Percentiles rank a stretch among this genome's conserved stretches.
Conservation (phyloP, 37 sponge, comb jelly and placozoan genomes). For the Haliclona indistincta region DNA sequence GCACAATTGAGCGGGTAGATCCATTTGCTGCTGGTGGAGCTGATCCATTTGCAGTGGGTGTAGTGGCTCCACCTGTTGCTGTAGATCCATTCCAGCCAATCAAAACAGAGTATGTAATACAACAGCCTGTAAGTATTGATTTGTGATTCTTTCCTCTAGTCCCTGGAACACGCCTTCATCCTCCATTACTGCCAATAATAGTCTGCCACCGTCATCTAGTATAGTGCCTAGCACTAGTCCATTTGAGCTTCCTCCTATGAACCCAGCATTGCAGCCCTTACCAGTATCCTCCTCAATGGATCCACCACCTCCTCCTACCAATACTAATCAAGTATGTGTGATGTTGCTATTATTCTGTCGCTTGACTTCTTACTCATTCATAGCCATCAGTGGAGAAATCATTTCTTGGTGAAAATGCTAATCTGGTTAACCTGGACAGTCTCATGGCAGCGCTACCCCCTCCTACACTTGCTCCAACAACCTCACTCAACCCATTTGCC, state of each 20-base stretch:
- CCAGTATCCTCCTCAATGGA: neutral
- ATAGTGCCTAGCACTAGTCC: too few species aligned
- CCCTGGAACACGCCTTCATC: too few species aligned
- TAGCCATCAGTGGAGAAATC: constrained; percentile 60
- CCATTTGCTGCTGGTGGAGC: too few species aligned
- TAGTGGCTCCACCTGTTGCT: too few species aligned
- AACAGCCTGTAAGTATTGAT: too few species aligned
- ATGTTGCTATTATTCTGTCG: neutral
- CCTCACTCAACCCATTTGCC: constrained; percentile 55
- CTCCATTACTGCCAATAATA: too few species aligned
- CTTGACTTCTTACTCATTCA: neutral
- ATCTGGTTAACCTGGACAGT: constrained; percentile 78
- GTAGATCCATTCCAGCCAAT: too few species aligned
- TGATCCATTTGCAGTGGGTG: too few species aligned
- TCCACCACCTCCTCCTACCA: neutral
- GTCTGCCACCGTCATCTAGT: too few species aligned
- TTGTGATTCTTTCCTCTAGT: too few species aligned
- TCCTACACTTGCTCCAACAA: constrained; percentile 4
- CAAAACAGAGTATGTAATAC: too few species aligned
- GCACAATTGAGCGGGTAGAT: too few species aligned
- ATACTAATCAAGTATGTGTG: neutral
- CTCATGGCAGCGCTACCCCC: constrained; percentile 29
- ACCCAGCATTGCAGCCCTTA: neutral
- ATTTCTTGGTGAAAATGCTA: constrained; percentile 72
- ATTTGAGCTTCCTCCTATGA: neutral